These are phyloP conservation scores for Eidolon dupreanum DNA, from an alignment of 2,797 vertebrate species.

Conservation along the genomic window DNA sequence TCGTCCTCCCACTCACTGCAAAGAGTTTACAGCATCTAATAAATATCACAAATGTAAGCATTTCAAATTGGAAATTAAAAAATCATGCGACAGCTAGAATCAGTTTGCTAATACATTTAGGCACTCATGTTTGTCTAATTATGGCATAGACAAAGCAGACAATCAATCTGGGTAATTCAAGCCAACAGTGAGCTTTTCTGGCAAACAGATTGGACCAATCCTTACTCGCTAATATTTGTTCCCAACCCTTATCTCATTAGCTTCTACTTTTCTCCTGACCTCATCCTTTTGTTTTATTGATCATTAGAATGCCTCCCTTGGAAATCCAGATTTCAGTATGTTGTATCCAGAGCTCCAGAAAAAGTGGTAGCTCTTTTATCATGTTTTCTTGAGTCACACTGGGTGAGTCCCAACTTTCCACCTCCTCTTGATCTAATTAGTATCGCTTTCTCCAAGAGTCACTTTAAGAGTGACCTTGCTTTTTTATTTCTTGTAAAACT, in stretches of 20 bases:
- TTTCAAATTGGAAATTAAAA: conserved; percentile 36
- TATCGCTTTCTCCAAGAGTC: conserved; percentile 12
- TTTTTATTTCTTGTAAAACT: conserved; percentile 1
- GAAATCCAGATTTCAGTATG: conserved; percentile 14
- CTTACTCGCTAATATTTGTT: conserved; percentile 4
- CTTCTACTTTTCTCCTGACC: conserved; percentile 7
- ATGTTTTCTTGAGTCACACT: conserved; percentile 39
- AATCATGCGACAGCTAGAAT: not conserved
- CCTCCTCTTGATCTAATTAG: conserved; percentile 41
- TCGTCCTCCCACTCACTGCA: not conserved
- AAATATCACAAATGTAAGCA: not conserved
- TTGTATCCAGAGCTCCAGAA: not conserved
- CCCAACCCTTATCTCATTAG: not conserved
- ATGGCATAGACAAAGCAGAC: not conserved
- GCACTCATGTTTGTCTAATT: not conserved
- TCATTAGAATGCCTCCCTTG: not conserved
- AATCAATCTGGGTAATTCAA: not conserved
- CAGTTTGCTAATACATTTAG: conserved; percentile 14
- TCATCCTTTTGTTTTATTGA: conserved; percentile 37
- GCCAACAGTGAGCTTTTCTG: not conserved
- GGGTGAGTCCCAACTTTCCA: not conserved
- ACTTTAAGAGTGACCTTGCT: not conserved
- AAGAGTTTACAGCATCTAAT: conserved; percentile 9
- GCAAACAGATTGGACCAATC: not conserved
- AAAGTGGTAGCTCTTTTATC: not conserved